Evolutionary conservation across 2,113 vertebrate genomes (phyloP).

Genomic region (Collichthys lucidus): DNA sequence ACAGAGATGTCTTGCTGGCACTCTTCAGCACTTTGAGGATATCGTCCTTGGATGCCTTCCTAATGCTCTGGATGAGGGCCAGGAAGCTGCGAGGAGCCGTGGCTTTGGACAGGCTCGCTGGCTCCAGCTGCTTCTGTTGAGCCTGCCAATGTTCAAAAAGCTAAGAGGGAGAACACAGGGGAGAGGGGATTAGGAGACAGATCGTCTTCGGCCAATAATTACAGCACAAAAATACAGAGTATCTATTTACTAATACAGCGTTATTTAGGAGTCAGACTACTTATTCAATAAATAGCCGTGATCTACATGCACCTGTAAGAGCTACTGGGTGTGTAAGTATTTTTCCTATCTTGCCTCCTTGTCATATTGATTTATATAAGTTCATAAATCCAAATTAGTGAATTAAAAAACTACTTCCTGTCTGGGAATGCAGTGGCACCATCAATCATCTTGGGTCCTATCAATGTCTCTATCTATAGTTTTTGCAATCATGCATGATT

Average conservation of each 20-base stretch:
- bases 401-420: no score
- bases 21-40: conserved; percentile 90
- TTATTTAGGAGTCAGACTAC: conserved; percentile 11
- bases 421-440: no score
- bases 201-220: conserved; percentile 41
- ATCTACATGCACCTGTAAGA: neutral
- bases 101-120: conserved; percentile 88
- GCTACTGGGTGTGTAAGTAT: neutral
- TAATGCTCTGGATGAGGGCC: conserved; percentile 89
- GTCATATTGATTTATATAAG: neutral
- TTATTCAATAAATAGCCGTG: neutral
- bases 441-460: no score
- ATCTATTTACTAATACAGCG: conserved; percentile 32
- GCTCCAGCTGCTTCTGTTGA: conserved; percentile 86
- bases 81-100: conserved; percentile 90
- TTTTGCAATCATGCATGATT: no score
- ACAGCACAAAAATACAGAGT: conserved; percentile 42
- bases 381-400: neutral
- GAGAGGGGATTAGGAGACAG: conserved; percentile 37
- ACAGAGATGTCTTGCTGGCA: conserved; percentile 91
- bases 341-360: neutral
- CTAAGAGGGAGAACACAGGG: conserved; percentile 60
- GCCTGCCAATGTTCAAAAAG: conserved; percentile 90
- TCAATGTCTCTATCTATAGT: no score
- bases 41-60: conserved; percentile 89